Conservation (phyloP, 2,888 invertebrate genomes). For the Zygaena filipendulae region DNA sequence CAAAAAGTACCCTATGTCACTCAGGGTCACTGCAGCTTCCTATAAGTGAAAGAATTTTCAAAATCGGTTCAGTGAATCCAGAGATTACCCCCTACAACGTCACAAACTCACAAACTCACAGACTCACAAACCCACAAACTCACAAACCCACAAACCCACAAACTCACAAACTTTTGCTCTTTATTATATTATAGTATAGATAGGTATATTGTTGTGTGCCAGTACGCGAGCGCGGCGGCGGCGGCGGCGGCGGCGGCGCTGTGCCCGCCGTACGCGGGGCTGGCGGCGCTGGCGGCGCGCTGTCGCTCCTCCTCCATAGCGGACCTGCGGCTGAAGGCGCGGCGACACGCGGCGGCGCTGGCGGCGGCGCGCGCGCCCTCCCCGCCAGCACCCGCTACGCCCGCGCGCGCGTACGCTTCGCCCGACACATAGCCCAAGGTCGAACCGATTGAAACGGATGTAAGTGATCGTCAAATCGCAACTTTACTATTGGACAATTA, state of each 20-base stretch:
- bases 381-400: constrained; percentile 27
- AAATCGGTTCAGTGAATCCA: too few species aligned
- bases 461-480: too few species aligned
- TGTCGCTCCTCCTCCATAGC: constrained; percentile 94
- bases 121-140: too few species aligned
- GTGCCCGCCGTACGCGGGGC: constrained; percentile 75
- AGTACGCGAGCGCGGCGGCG: constrained; percentile 60
- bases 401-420: constrained; percentile 24
- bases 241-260: constrained; percentile 71
- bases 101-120: too few species aligned
- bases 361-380: constrained; percentile 66
- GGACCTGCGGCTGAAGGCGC: constrained; percentile 91
- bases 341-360: constrained; percentile 91
- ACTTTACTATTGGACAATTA: not conserved
- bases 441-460: constrained; percentile 1
- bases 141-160: too few species aligned
- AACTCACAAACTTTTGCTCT: too few species aligned
- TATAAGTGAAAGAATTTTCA: too few species aligned
- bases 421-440: constrained; percentile 40
- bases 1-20: too few species aligned
- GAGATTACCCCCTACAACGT: too few species aligned
- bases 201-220: too few species aligned
- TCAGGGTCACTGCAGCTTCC: too few species aligned
- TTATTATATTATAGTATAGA: too few species aligned
- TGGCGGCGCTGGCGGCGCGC: constrained; percentile 83